Evolutionary conservation across 2,113 vertebrate genomes (phyloP).

Genomic region (Rhinopomastus cyanomelas): DNA sequence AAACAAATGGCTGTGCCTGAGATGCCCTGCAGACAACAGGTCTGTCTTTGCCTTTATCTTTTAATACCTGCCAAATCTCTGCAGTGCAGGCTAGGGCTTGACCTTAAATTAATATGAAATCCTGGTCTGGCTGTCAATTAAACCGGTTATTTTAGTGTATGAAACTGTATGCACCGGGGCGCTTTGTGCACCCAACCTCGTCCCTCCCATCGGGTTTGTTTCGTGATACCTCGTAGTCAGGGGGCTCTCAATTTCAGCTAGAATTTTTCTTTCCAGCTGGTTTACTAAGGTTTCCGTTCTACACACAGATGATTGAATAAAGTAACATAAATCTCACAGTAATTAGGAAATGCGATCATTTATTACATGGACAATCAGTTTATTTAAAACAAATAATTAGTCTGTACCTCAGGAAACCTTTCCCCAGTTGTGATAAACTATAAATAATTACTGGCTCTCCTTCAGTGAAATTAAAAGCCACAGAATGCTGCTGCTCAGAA

Average conservation of each 20-base stretch:
- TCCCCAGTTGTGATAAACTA: constrained; percentile 59
- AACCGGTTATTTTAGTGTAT: not conserved
- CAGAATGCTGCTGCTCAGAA: constrained; percentile 12
- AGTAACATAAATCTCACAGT: constrained; percentile 59
- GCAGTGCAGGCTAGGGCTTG: not conserved
- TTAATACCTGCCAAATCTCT: not conserved
- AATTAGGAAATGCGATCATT: constrained; percentile 66
- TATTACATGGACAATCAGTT: constrained; percentile 68
- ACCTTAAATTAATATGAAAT: not conserved
- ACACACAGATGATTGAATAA: constrained; percentile 33
- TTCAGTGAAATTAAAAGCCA: constrained; percentile 66
- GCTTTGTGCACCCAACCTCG: not conserved
- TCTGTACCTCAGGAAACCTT: constrained; percentile 62
- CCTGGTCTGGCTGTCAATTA: not conserved
- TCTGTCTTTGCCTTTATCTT: constrained; percentile 15
- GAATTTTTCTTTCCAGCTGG: constrained; percentile 33
- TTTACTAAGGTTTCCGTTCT: constrained; percentile 54
- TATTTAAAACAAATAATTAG: constrained; percentile 73
- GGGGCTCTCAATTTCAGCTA: constrained; percentile 28
- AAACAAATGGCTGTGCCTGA: not conserved
- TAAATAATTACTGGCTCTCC: constrained; percentile 65
- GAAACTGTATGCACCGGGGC: not conserved
- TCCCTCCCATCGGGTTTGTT: not conserved
- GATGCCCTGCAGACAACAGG: not conserved
- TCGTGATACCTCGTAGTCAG: not conserved